Base-by-base conservation (phyloP, 2,888 invertebrate genomes). In the Hemistola chrysoprasaria region DNA sequence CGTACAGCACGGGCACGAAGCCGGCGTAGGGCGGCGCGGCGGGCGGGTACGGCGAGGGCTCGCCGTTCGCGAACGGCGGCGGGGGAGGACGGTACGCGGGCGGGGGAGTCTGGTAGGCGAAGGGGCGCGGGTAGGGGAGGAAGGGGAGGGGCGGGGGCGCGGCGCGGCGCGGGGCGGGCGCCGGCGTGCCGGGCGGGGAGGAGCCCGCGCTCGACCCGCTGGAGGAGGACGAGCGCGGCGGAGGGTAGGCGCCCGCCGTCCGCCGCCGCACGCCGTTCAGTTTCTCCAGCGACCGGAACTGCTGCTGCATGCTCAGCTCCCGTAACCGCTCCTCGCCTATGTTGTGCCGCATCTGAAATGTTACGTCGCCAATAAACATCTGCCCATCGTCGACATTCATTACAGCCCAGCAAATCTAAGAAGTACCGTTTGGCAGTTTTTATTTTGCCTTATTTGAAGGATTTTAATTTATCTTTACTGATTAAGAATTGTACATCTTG, bases 241-340 rank as follows among this genome's bases (percentile, higher is more conserved):
- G 46, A 56, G 53, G 57, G 64, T 72, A 76, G 39, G 70, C 70
- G 47, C 85, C 89, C n/a, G n/a, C n/a, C 66, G 56, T 79, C 65
- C 60, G 83, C 78, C 70, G 87, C 84, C 65, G 90, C 78, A 69
- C 92, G 83, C 90, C 90, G 60, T 90, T 90, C 62, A 90, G 74
- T 60, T 91, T 91, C 56, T 92, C 90, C 52, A 92, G 79, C 47
- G 90, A 91, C 40, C 91, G 82, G 52, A 91, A 83, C 61, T 90
- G 90, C 41, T 89, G 89, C 41, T 89, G 89, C 31, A 90, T 89
- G 50, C 83, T 90, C 50, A 91, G 70, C 45, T 93, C 92, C 43
- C 91, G 86, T 58, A 92, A 74, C 71, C 92, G 90, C 53, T 92
- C 92, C 47, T 93, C 93, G 37, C 90, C 90, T 70, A 92, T 90